Evolutionary conservation across 1,140 invertebrate species (phyloP), one percentile per base, ranked within the genome.

Genomic region (Pseudomyrmex cubaensis): DNA sequence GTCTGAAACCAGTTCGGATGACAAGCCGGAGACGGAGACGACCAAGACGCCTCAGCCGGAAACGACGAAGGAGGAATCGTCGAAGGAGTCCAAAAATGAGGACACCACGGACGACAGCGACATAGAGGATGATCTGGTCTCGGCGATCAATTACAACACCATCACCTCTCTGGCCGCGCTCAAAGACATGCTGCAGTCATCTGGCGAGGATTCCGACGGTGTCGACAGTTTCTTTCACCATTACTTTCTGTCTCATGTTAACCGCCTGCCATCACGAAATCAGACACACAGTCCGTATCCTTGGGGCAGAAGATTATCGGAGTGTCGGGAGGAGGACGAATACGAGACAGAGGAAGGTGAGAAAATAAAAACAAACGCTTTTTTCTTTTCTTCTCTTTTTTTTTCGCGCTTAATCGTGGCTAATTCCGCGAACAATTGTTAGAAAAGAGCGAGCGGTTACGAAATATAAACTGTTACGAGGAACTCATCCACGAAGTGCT

Each of bases 301-400:
- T 77, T 95, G 90, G 96, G 96, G 93, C 0, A 95, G 97, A n/a
- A 95, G 97, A 2, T 92, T 97, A 67, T 97, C 97, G 7, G 97
- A 97, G 92, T 97, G 97, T 90, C 95, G 96, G 48, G 97, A 97
- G 89, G 97, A 97, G 93, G 97, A 97, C 88, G 97, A 97, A 91
- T 96, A 97, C 50, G 96, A 96, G 73, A 96, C 97, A 63, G 96
- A 95, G 67, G 94, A 94, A 89, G 94, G 93, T 94, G 85, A 88
- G 84, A 20, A 35, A 35, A 35, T n/a, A n/a, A n/a, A n/a, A n/a
- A n/a, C n/a, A 35, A 35, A 7, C 5, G 35, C 35, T 35, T 35
- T 35, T 25, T 25, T 25, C 2, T 25, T 25, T 25, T 25, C 3
- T 25, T 25, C 0, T 25, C 3, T 25, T 13, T 50, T 50, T 13